Conservation (phyloP, 2,113 vertebrate species). For the Dromaius novaehollandiae region DNA sequence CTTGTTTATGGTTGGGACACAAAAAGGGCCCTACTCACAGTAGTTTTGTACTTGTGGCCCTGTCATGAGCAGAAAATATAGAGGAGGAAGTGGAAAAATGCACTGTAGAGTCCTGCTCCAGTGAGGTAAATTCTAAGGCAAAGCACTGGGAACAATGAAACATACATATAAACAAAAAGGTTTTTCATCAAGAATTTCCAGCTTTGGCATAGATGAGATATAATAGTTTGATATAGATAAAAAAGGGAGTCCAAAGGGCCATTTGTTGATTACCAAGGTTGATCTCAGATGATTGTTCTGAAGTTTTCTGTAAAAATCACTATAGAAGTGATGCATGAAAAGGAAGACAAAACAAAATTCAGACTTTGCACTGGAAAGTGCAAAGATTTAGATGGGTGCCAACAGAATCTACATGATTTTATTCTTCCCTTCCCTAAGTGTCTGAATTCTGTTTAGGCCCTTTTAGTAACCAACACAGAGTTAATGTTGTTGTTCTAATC, state of each 20-base stretch:
- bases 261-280: not conserved
- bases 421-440: not conserved
- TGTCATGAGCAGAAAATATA: not conserved
- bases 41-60: not conserved
- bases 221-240: not conserved
- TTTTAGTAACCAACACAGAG: not conserved
- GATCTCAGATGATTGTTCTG: not conserved
- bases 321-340: not conserved
- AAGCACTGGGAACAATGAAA: not conserved
- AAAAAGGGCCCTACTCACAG: not conserved
- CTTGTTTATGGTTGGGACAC: not conserved
- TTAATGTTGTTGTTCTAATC: not conserved
- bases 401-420: not conserved
- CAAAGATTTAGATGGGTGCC: not conserved
- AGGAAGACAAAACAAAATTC: not conserved
- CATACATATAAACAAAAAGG: rapidly evolving
- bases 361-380: not conserved
- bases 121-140: not conserved
- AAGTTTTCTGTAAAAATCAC: not conserved
- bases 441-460: not conserved
- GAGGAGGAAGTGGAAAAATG: not conserved
- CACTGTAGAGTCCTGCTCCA: not conserved
- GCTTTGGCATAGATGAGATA: not conserved
- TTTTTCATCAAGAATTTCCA: not conserved
- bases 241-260: not conserved